Base-by-base conservation (phyloP, 2,888 invertebrate species). In the Chesias legatella region DNA sequence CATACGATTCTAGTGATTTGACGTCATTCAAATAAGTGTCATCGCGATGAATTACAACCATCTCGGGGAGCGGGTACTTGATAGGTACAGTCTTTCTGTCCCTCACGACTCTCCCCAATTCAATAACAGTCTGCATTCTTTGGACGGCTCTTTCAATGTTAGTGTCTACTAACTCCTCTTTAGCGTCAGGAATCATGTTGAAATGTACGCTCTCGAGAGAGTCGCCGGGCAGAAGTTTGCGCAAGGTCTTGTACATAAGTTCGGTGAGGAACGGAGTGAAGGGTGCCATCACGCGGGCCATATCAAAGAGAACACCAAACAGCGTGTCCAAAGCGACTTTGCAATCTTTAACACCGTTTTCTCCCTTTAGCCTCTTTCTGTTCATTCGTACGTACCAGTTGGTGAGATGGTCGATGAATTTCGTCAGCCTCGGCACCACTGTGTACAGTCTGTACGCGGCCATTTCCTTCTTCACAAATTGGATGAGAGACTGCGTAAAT, bases 331-430 rank as follows among this genome's bases (percentile, higher is more conserved):
- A 79, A 0, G 98, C 96, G 39, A 92, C 90, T 46, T 92, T 90
- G 65, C 97, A 96, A 67, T 99, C 98, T 20, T 91, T 90, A 1
- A 89, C 71, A 0, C 96, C 96, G 51, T 89, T 90, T 67, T 98
- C 98, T 25, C 98, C 98, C 89, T 98, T 99, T 46, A 99, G 91
- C 34, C 99, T 91, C 61, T 93, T 95, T 40, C 99, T 91, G 78
- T 99, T 99, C 93, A 99, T 95, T 50, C 99, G 90, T 20, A 99
- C 98, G 75, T 99, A 99, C 98, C 98, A 98, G 78, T 99, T 99
- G 17, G 99, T 99, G 2, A 99, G 90, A 70, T 98, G 96, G 69
- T 99, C 98, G 54, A 99, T 97, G 78, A 97, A 99, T 73, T 98
- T 97, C 0, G 98, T 94, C 26, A 99, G 86, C 37, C 94, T 90